Base-by-base conservation (phyloP, 2,888 invertebrate genomes). In the Crossocerus cetratus region DNA sequence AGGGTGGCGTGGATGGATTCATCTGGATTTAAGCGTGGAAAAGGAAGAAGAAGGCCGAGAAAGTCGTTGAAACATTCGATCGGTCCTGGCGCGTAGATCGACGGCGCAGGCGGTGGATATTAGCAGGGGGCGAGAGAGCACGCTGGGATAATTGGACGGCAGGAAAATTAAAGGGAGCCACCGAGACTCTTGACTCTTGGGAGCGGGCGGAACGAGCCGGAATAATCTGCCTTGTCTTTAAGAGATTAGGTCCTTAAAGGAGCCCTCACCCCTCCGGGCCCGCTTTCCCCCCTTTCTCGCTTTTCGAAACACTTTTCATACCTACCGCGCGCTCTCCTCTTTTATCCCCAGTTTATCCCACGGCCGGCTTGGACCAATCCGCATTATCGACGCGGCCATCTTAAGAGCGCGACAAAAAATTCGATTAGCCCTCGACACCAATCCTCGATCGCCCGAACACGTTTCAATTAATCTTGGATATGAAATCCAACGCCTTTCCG, bases 121-220 rank as follows among this genome's bases (percentile, higher is more conserved):
- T 81, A 80, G 78, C 75, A 62, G 72, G 74, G 77, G 79, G 81
- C 80, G 79, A 82, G 81, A 80, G 79, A 82, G 86, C 82, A 82
- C 80, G 82, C 82, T 76, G 76, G 80, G 83, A 86, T 88, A 87
- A 88, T 87, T 88, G 85, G 87, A 88, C 86, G 87, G 86, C 86
- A 83, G 83, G 83, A 85, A 88, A 86, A 88, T 87, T 88, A 88
- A 86, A 88, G 86, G 87, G 86, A 85, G 79, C 80, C 83, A 76
- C 75, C 79, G 79, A 77, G 80, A 82, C 81, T 82, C 83, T 80
- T 74, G 77, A 74, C 74, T 78, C 75, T 78, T 69, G 66, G 81
- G 76, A 77, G 72, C 80, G 71, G 83, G 80, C 80, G 83, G 83
- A 86, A 86, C 84, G 84, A 86, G 84, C 77, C 84, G 82, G 84